Evolutionary conservation across 2,797 vertebrate species (phyloP).

Genomic region (Oryzias dopingdopingensis): DNA sequence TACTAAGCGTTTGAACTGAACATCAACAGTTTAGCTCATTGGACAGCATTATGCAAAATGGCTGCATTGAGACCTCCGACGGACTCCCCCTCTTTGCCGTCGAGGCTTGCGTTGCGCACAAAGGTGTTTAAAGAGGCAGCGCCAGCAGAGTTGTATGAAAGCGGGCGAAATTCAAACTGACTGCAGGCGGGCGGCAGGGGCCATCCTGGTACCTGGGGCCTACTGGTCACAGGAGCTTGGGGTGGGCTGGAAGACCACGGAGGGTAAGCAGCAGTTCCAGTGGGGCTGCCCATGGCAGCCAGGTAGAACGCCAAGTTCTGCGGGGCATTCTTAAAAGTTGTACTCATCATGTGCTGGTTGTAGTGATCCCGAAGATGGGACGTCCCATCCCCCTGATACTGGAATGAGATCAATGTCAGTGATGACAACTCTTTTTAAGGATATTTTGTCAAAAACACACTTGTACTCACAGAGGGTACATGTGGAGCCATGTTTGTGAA

Average conservation of each 20-base stretch:
- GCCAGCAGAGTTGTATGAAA: slow-evolving; percentile 29
- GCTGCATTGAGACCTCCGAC: slow-evolving; percentile 11
- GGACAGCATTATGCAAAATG: slow-evolving; percentile 20
- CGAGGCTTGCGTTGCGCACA: slow-evolving; percentile 2
- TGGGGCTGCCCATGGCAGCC: slow-evolving; percentile 33
- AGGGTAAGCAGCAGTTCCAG: slow-evolving; percentile 44
- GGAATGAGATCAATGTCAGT: neutral
- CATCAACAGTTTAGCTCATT: slow-evolving; percentile 31
- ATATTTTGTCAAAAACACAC: slow-evolving; percentile 44
- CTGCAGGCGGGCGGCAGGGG: slow-evolving; percentile 37
- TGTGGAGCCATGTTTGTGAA: slow-evolving; percentile 25
- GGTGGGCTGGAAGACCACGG: slow-evolving; percentile 36
- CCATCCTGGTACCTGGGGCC: slow-evolving; percentile 52
- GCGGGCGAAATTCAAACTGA: slow-evolving; percentile 61
- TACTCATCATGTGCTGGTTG: slow-evolving; percentile 62
- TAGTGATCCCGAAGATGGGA: slow-evolving; percentile 55
- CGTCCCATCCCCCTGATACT: slow-evolving; percentile 61
- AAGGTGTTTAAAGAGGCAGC: neutral
- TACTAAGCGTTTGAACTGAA: slow-evolving; percentile 33
- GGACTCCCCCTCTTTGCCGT: slow-evolving; percentile 25
- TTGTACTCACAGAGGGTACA: slow-evolving; percentile 34
- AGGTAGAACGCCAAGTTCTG: slow-evolving; percentile 67
- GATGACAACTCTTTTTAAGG: too few relatives aligned
- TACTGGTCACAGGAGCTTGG: slow-evolving; percentile 25
- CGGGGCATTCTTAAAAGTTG: slow-evolving; percentile 50